A percentile compares a stretch with the other conserved stretches of the same genome.
phyloP scores from a whole-genome alignment of 2,113 vertebrate genomes.

The Phylloscopus trochiloides region DNA sequence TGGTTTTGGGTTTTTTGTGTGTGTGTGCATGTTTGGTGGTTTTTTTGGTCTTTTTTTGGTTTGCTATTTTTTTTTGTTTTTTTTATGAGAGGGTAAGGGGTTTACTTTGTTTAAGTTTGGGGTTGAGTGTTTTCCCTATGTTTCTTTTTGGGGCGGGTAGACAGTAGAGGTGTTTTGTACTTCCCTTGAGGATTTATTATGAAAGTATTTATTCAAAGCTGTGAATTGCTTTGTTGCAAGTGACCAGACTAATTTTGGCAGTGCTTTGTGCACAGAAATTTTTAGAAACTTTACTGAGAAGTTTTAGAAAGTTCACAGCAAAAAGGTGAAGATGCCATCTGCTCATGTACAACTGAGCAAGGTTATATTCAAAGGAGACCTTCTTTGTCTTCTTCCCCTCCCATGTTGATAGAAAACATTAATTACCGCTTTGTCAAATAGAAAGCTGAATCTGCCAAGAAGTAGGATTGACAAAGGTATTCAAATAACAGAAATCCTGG shows the following conservation, averaged over 20 bases:
- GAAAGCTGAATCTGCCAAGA: not conserved
- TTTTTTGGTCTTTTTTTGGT: no score
- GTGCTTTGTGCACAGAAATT: not conserved
- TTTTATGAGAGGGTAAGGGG: accelerated
- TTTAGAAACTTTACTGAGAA: not conserved
- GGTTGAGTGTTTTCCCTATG: not conserved
- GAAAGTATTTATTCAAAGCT: not conserved
- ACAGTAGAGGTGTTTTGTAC: not conserved
- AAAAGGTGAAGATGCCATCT: not conserved
- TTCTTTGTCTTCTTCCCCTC: not conserved
- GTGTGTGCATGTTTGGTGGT: no score
- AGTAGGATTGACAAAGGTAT: not conserved
- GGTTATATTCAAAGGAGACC: not conserved
- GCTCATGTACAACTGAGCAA: not conserved
- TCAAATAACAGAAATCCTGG: not conserved
- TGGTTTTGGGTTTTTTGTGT: not conserved
- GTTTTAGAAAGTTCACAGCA: not conserved
- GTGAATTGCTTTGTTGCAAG: not conserved
- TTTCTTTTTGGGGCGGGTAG: accelerated
- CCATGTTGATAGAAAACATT: not conserved
- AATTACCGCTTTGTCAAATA: not conserved
- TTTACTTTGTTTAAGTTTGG: not conserved
- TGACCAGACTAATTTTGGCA: not conserved
- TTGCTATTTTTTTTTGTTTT: not conserved
- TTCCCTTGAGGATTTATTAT: not conserved